These are phyloP conservation scores for Aurelia aurita complex sp. Pacific DNA, from an alignment of 30 jellyfish, hydroid and myxozoan genomes.

Conservation along the genomic window DNA sequence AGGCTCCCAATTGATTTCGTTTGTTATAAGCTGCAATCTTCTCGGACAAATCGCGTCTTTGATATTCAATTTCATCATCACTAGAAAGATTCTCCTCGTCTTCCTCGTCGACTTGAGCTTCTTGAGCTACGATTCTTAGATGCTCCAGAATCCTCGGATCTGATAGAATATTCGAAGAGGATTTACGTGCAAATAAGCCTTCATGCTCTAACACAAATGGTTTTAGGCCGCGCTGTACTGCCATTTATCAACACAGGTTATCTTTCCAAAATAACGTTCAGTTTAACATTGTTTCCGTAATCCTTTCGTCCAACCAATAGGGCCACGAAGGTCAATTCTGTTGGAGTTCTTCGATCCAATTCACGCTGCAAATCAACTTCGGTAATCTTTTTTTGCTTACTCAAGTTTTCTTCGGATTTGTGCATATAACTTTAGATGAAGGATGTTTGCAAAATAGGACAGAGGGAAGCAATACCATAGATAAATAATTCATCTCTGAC, in stretches of 20 bases:
- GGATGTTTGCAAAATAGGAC: neutral
- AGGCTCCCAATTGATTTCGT: slow-evolving; percentile 80
- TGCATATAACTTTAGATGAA: neutral
- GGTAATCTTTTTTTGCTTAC: neutral
- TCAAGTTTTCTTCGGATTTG: neutral
- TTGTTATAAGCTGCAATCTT: slow-evolving; percentile 63
- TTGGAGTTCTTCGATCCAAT: no score
- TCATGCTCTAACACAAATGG: slow-evolving; percentile 64
- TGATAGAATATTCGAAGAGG: slow-evolving; percentile 75
- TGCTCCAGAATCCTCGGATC: slow-evolving; percentile 84
- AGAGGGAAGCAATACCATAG: slow-evolving; percentile 1
- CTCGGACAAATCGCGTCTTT: slow-evolving; percentile 49
- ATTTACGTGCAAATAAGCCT: slow-evolving; percentile 72
- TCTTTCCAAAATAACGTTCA: neutral
- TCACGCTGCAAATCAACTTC: no score
- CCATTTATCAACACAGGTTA: slow-evolving; percentile 36
- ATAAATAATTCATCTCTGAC: slow-evolving; percentile 9
- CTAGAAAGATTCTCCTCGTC: slow-evolving; percentile 59
- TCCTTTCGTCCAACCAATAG: neutral
- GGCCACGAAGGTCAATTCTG: no score
- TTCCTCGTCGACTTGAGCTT: slow-evolving; percentile 67
- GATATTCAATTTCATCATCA: slow-evolving; percentile 56
- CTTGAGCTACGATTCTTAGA: slow-evolving; percentile 69
- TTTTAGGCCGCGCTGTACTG: slow-evolving; percentile 17
- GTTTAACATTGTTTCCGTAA: neutral